phyloP scores from a whole-genome alignment of 1,140 invertebrate species.

The Asobara japonica region DNA sequence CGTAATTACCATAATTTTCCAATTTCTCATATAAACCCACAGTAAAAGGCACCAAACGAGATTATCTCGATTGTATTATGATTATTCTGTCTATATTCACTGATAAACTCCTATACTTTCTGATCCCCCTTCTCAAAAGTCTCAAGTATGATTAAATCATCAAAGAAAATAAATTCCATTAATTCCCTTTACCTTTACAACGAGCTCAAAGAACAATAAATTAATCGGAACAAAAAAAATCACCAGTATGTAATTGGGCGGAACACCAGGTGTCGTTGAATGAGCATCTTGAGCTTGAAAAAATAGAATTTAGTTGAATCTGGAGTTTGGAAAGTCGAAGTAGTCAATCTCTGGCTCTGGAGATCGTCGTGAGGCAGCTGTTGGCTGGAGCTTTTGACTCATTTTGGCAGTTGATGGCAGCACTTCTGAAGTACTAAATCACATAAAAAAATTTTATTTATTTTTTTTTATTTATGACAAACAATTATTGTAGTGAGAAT shows the following conservation, averaged over 20 bases:
- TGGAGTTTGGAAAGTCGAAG: slow-evolving; percentile 46
- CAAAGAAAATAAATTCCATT: background rate
- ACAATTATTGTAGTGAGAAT: no score
- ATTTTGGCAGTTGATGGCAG: slow-evolving; percentile 51
- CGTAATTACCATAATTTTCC: background rate
- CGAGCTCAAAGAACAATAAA: background rate
- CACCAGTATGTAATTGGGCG: background rate
- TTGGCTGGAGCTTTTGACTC: slow-evolving; percentile 44
- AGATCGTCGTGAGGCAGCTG: slow-evolving; percentile 38
- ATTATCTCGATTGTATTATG: background rate
- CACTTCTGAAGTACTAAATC: slow-evolving; percentile 51
- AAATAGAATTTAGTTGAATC: slow-evolving; percentile 19
- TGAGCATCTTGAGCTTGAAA: background rate
- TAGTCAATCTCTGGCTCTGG: slow-evolving; percentile 52
- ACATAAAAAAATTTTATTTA: no score
- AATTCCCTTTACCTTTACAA: background rate
- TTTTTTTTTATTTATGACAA: no score
- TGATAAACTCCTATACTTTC: background rate
- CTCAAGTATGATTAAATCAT: background rate
- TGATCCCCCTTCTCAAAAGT: background rate
- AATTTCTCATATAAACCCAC: background rate
- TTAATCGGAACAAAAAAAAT: background rate
- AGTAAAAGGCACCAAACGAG: slow-evolving; percentile 9
- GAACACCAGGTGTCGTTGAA: background rate
- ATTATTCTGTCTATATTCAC: background rate